Evolutionary conservation across 2,888 invertebrate genomes (phyloP), one percentile per base, ranked within the genome.

Genomic region (Caradrina clavipalpis): DNA sequence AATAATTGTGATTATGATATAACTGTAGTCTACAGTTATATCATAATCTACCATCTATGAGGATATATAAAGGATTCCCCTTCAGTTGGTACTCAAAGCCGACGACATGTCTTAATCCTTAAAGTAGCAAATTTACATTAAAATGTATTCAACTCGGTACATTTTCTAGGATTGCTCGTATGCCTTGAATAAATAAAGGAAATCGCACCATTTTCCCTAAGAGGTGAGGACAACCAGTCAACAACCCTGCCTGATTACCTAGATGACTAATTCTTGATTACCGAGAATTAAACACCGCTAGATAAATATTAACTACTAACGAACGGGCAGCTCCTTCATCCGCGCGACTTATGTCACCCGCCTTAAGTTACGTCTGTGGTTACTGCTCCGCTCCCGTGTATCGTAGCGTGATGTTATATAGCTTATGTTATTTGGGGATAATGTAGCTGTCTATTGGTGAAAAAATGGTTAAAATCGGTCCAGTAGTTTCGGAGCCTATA

Each of bases 181-280:
- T 56, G 73, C 56, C 70, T 69, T 76, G 69, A 59, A 76, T 60
- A 56, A 47, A 39, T 51, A 17, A 47, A 50, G 54, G 5, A 45
- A 47, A 50, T 22, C 13, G 1, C 49, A 56, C 13, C 19, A 53
- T 76, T 73, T 69, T 73, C 60, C 77, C 11, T 21, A 56, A 73
- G 42, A 51, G 11, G 47, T 31, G 47, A 69, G 60, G 56, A 50
- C 31, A 42, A 31, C 56, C 22, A 69, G 56, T 50, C 39, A 42
- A 31, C 56, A 31, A 69, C 50, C 56, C 77, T 42, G 15, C 19
- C n/a, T 13, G 13, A 21, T 17, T 17, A 21, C 39, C 2, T 13
- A 39, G 10, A 47, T 56, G 8, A 51, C 35, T 10, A 22, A 74
- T 65, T 15, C 8, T n/a, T 51, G 31, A 22, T 62, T n/a, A 61